Evolutionary conservation across 2,113 vertebrate genomes (phyloP), one percentile per base, ranked within the genome.

Genomic region (Sapayoa aenigma): DNA sequence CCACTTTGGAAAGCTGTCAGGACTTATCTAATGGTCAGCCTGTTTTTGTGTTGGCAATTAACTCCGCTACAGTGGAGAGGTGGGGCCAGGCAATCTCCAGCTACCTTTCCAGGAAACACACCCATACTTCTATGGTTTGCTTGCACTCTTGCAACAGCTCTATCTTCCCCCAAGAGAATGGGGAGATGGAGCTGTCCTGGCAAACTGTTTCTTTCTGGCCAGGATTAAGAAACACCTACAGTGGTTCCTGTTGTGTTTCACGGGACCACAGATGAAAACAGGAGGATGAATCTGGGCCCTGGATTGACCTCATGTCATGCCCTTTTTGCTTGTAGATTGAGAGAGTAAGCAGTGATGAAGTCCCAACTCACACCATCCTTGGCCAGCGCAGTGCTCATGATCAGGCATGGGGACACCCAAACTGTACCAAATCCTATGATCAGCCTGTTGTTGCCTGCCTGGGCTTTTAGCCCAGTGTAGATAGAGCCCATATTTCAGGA

Each of bases 321-420:
- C 5, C 14, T 14, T 86, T 83, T 65, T 65, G 27, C 23, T 11
- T 39, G 18, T 50, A 39, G 35, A 15, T 16, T 50, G 69, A 16
- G 27, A 44, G 73, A 47, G 5, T 16, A 39, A 67, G 33, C 52
- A 67, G 19, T 3, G 14, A 31, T 24, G 15, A 72, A 58, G 42
- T 37, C 35, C 37, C 46, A 10, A 52, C 12, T 25, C n/a, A 47
- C 3, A 1, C 12, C 1, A 0, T 20, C 27, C 11, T 10, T 50
- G 33, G 18, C 25, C 3, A 3, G 25, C 56, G 41, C 0, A 2
- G 19, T 39, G 66, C 25, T 44, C 2, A 0, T 33, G 37, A 35
- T 11, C 28, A 47, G 65, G 25, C 9, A 4, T 17, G 49, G 46
- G 27, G 49, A 50, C 30, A 87, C 23, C 25, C 4, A 9, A 46